Conservation (phyloP, 2,888 invertebrate genomes). For the Diarsia brunnea region DNA sequence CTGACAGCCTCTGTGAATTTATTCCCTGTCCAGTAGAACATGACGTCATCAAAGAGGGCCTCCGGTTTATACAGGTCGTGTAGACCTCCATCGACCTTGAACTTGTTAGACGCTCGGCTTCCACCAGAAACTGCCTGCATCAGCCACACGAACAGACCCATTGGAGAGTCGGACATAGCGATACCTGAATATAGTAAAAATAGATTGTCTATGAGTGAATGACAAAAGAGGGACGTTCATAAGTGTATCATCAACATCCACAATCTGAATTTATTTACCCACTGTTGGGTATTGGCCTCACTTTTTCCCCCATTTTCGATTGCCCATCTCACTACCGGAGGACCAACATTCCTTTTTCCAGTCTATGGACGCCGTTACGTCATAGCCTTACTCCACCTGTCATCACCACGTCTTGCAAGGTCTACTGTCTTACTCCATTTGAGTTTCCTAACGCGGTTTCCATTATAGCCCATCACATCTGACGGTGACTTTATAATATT, state of each 20-base stretch:
- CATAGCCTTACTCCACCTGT: too few relatives aligned
- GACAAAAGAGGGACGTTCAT: not conserved
- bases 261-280: not conserved
- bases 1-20: constrained; percentile 47
- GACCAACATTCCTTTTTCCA: too few relatives aligned
- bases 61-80: constrained; percentile 45
- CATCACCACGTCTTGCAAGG: too few relatives aligned
- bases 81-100: constrained; percentile 41
- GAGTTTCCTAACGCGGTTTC: not conserved
- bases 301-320: too few relatives aligned
- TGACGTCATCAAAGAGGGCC: constrained; percentile 54
- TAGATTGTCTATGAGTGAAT: not conserved
- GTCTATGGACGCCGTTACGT: too few relatives aligned
- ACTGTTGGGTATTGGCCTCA: not conserved
- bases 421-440: not conserved
- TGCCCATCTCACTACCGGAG: too few relatives aligned
- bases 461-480: not conserved
- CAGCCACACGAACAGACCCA: constrained; percentile 56
- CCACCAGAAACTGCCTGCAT: constrained; percentile 48
- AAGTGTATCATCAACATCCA: not conserved
- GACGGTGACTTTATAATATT: not conserved
- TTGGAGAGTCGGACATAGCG: constrained; percentile 57
- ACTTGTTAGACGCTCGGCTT: constrained; percentile 17
- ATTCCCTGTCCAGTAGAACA: constrained; percentile 59
- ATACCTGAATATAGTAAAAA: constrained; percentile 37